Evolutionary conservation across 2,113 vertebrate species (phyloP).

Genomic region (Collichthys lucidus): DNA sequence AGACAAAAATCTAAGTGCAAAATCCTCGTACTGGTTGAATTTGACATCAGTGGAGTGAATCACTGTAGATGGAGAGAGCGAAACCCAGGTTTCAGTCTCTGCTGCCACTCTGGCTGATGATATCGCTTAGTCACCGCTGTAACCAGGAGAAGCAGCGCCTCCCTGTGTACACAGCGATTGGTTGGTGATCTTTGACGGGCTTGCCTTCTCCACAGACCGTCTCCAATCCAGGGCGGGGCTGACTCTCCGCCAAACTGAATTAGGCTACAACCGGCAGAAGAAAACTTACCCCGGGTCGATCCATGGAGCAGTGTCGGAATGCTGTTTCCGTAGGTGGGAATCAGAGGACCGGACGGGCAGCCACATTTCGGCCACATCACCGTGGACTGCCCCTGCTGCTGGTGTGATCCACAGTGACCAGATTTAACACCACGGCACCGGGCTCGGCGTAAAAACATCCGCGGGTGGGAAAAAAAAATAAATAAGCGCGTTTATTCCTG

Average conservation of each 20-base stretch:
- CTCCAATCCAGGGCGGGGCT: slow-evolving; percentile 83
- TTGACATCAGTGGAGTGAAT: neutral
- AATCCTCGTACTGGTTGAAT: neutral
- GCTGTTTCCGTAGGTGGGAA: slow-evolving; percentile 72
- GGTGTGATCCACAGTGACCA: slow-evolving; percentile 35
- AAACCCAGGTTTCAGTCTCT: neutral
- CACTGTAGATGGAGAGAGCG: neutral
- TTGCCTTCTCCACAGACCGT: slow-evolving; percentile 62
- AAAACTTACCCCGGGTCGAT: slow-evolving; percentile 80
- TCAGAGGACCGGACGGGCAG: slow-evolving; percentile 61
- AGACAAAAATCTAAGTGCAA: neutral
- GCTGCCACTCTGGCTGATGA: slow-evolving; percentile 15
- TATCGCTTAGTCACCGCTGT: slow-evolving; percentile 80
- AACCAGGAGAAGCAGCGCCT: slow-evolving; percentile 65
- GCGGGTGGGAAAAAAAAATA: slow-evolving; percentile 25
- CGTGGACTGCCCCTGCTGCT: slow-evolving; percentile 35
- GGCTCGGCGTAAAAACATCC: slow-evolving; percentile 57
- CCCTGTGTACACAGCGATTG: slow-evolving; percentile 71
- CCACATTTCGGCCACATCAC: slow-evolving; percentile 40
- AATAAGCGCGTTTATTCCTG: slow-evolving; percentile 55
- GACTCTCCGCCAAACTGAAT: slow-evolving; percentile 75
- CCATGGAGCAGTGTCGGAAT: slow-evolving; percentile 81
- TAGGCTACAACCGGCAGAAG: slow-evolving; percentile 76
- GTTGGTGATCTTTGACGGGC: slow-evolving; percentile 47
- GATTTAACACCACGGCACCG: slow-evolving; percentile 37